Base-by-base conservation (phyloP, 1,140 invertebrate species). In the Drosophila busckii region DNA sequence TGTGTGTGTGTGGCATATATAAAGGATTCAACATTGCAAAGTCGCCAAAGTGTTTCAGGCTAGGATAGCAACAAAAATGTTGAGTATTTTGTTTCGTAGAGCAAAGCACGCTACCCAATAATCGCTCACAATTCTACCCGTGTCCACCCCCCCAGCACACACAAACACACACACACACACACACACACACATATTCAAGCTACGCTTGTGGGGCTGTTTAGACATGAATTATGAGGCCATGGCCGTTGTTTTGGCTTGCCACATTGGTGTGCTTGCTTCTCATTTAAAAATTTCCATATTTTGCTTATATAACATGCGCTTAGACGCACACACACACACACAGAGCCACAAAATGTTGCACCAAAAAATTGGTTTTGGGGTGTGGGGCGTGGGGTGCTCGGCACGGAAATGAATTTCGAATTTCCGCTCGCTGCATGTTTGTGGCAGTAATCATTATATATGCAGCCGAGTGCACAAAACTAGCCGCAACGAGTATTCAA, bases 1-100 rank as follows among this genome's bases (percentile, higher is more conserved):
- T 41, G 28, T 62, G 50, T 42, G 37, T 37, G 23, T 65, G 46
- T 50, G 46, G 20, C 16, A 29, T 28, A 45, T 42, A 67, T 64
- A 64, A 73, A 82, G 73, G 69, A 80, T 82, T 82, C 75, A 82
- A 82, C 82, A 80, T 69, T 82, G 69, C 65, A 38, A 48, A 45
- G 58, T 45, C 52, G 52, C 22, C 37, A 49, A 46, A 48, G 52
- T 58, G 56, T 63, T 56, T 55, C 44, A 55, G n/a, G n/a, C n/a
- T n/a, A n/a, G n/a, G n/a, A n/a, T n/a, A n/a, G n/a, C n/a, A n/a
- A n/a, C n/a, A n/a, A n/a, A n/a, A n/a, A n/a, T n/a, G n/a, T n/a
- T n/a, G n/a, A n/a, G n/a, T 55, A 31, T 46, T 61, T 54, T 44
- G 31, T 35, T 17, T 10, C 29, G 10, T 38, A 55, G 12, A 40